Percentiles rank a stretch among this genome's conserved stretches.
Conservation (phyloP, 2,113 vertebrate species). For the Zosterops borbonicus region DNA sequence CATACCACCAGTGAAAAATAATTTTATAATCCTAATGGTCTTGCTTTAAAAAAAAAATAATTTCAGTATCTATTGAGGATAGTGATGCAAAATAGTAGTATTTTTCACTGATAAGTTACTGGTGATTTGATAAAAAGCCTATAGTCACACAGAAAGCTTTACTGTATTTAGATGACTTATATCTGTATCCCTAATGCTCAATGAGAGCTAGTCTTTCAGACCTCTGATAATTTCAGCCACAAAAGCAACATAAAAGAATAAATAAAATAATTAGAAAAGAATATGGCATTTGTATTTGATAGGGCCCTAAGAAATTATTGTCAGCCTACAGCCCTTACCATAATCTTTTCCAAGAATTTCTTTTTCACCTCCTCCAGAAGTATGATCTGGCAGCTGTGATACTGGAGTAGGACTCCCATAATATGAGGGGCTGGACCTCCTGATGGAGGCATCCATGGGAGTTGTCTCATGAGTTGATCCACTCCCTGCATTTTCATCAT, state of each 20-base stretch:
- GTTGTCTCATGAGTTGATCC: conserved; percentile 64
- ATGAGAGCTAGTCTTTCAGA: background rate
- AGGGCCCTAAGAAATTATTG: background rate
- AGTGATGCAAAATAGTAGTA: background rate
- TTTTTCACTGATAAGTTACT: background rate
- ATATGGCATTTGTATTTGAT: background rate
- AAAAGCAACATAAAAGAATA: background rate
- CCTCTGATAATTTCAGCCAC: background rate
- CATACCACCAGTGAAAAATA: background rate
- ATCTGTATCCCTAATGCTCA: background rate
- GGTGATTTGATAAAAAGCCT: background rate
- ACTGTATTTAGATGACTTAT: background rate
- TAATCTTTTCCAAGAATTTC: background rate
- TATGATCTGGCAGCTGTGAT: background rate
- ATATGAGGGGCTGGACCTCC: conserved; percentile 38
- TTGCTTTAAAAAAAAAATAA: background rate
- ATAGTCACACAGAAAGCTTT: background rate
- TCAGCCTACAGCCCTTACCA: conserved; percentile 51
- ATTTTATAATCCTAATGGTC: background rate
- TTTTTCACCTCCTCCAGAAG: background rate
- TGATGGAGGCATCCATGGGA: conserved; percentile 33
- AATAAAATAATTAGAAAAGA: background rate
- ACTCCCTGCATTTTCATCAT: conserved; percentile 65
- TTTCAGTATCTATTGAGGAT: background rate
- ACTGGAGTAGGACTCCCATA: background rate